Evolutionary conservation across 2,888 invertebrate genomes (phyloP), one percentile per base, ranked within the genome.

Genomic region (Rhagophthalmus giganteus): DNA sequence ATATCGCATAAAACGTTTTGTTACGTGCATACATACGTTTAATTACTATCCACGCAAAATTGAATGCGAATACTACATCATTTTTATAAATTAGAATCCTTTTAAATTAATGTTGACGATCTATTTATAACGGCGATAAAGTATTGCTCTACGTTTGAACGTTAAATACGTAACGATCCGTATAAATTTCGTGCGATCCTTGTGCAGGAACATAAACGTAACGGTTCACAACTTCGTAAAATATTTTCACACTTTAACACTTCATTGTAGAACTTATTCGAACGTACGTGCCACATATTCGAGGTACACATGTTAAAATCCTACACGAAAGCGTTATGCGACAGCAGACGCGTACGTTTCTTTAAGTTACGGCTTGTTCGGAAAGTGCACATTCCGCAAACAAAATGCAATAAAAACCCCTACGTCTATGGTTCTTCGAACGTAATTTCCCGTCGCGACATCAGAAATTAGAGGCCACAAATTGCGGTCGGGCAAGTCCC

Each of bases 281-380:
- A 38, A 54, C 54, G 48, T 42, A 32, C 33, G 34, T 45, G 54
- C 38, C 44, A 48, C 41, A 49, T 44, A 52, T 52, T 52, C 52
- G 13, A 24, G 34, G 26, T 45, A 45, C 52, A 52, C 46, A 46
- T 52, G 52, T 52, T 46, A 46, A 41, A 46, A 46, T 52, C 52
- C 52, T 52, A 52, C 52, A 46, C 52, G 37, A 41, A 48, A 41
- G 24, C 26, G 32, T 25, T 38, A 28, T 20, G 3, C 20, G 20
- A 20, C 13, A 20, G 24, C 34, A 28, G 32, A 51, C 51, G 40
- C 33, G 38, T 42, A 41, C 38, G 39, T n/a, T n/a, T 51, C 34
- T 6, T 16, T 15, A 34, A 51, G 39, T 51, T 51, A 51, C 45
- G 20, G 39, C 45, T 33, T 32, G 28, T 28, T 45, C 30, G 13